Conservation (phyloP, 2,888 invertebrate genomes). For the Epiblema foenella region DNA sequence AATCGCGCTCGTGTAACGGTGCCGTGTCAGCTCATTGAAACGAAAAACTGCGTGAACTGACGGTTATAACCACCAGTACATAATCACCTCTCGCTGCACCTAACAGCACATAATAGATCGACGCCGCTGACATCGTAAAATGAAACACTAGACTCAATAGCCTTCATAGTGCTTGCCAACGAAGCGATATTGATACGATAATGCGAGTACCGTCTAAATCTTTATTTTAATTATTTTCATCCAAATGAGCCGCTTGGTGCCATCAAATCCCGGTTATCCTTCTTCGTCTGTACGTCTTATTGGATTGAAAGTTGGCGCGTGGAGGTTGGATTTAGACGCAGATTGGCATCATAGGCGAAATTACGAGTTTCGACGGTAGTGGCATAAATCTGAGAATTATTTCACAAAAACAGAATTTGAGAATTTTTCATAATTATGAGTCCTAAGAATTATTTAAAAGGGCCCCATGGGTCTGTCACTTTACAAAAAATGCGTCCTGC, state of each 20-base stretch:
- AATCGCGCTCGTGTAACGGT: conserved; percentile 69
- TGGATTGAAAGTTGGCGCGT: too few species aligned
- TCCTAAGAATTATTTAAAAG: neutral
- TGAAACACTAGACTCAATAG: conserved; percentile 30
- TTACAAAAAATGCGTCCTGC: too few species aligned
- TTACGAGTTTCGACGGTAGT: too few species aligned
- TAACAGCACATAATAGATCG: conserved; percentile 29
- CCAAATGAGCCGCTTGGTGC: too few species aligned
- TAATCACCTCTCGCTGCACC: conserved; percentile 24
- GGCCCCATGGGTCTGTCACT: too few species aligned
- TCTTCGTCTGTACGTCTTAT: too few species aligned
- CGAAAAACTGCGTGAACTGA: conserved; percentile 61
- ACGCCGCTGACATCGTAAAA: conserved; percentile 14
- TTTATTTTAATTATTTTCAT: too few species aligned
- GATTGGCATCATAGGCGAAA: too few species aligned
- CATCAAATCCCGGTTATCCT: too few species aligned
- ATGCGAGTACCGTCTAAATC: neutral
- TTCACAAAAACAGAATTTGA: neutral
- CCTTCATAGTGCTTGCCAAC: conserved; percentile 18
- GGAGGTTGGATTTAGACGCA: too few species aligned
- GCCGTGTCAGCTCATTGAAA: conserved; percentile 64
- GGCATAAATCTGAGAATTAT: neutral
- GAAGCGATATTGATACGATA: neutral
- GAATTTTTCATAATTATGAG: neutral
- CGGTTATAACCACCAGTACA: conserved; percentile 62